These are phyloP conservation scores for Petroica traversi DNA, from an alignment of 2,113 vertebrate genomes.

Conservation along the genomic window DNA sequence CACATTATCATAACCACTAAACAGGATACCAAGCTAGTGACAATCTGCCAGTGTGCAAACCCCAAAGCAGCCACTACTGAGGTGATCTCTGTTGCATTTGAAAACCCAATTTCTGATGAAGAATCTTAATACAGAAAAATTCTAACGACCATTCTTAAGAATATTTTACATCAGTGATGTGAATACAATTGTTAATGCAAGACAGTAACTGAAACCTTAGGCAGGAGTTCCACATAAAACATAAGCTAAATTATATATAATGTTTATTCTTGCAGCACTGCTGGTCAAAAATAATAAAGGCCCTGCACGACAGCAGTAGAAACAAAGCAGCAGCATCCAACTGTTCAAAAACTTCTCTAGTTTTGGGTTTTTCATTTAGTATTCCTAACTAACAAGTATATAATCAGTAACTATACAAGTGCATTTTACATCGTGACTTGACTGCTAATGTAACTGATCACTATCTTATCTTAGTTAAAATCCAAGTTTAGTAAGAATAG, in stretches of 20 bases:
- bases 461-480: conserved; percentile 19
- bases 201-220: neutral
- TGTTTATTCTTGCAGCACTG: neutral
- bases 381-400: neutral
- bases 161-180: neutral
- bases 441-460: neutral
- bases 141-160: neutral
- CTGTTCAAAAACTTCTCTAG: neutral
- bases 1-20: neutral
- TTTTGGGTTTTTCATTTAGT: neutral
- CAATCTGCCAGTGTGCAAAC: neutral
- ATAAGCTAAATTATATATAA: neutral
- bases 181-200: neutral
- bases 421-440: neutral
- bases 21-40: neutral
- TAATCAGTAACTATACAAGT: neutral
- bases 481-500: neutral
- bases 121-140: neutral
- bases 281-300: neutral
- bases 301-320: neutral
- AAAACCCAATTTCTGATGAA: neutral
- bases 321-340: neutral
- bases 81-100: neutral
- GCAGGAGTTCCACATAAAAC: neutral
- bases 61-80: neutral